Evolutionary conservation across 2,113 vertebrate genomes (phyloP).

Genomic region (Oenanthe melanoleuca): DNA sequence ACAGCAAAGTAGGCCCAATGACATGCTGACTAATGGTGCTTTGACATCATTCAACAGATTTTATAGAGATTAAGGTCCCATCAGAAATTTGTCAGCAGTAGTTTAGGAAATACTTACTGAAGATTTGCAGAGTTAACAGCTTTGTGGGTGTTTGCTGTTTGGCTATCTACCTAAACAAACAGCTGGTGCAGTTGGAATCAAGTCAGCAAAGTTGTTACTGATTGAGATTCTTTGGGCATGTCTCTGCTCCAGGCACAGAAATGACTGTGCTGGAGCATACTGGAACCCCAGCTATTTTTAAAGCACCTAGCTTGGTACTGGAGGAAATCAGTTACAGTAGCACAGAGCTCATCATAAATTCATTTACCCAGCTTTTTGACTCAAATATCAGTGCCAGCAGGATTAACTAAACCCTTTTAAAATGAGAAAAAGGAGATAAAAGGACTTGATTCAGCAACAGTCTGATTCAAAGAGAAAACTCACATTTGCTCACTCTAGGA

Average conservation of each 20-base stretch:
- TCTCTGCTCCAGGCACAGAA: slow-evolving; percentile 4
- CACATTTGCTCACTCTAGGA: background rate
- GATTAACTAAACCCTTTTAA: slow-evolving; percentile 16
- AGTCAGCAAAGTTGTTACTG: slow-evolving; percentile 4
- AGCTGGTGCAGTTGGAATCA: slow-evolving; percentile 45
- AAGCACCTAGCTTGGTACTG: background rate
- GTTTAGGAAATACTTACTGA: slow-evolving; percentile 38
- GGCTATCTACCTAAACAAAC: slow-evolving; percentile 38
- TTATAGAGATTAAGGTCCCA: slow-evolving; percentile 10
- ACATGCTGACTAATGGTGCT: slow-evolving; percentile 49
- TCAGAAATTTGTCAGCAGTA: slow-evolving; percentile 52
- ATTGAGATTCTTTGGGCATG: background rate
- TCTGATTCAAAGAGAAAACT: background rate
- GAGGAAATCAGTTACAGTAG: background rate
- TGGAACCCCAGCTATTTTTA: slow-evolving; percentile 5
- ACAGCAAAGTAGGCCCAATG: background rate
- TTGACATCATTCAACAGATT: slow-evolving; percentile 29
- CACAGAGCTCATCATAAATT: background rate
- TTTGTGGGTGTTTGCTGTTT: slow-evolving; percentile 33
- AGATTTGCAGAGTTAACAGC: slow-evolving; percentile 55
- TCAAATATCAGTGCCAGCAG: background rate
- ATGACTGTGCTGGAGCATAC: background rate
- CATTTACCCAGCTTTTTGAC: background rate
- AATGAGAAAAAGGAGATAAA: slow-evolving; percentile 4
- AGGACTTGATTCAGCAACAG: slow-evolving; percentile 4